A percentile compares a stretch with the other conserved stretches of the same genome.
phyloP scores from a whole-genome alignment of 1,140 invertebrate genomes.

The Sitobion miscanthi region DNA sequence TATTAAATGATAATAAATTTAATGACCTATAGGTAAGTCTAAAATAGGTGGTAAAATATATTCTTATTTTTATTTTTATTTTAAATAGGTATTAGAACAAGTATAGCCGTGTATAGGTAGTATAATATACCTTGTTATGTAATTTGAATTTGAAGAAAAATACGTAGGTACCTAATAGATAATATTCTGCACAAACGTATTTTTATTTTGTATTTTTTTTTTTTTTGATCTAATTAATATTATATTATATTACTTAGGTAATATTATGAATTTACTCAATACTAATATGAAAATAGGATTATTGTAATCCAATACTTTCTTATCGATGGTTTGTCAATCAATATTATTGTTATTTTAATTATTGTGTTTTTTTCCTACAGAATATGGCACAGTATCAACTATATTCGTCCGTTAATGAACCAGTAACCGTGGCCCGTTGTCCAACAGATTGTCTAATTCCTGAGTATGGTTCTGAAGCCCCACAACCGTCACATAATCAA shows the following conservation, averaged over 20 bases:
- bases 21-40: background rate
- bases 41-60: background rate
- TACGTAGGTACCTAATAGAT: background rate
- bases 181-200: background rate
- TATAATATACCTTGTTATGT: background rate
- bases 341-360: background rate
- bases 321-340: background rate
- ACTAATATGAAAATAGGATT: no score
- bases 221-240: background rate
- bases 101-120: background rate
- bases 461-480: background rate
- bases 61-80: background rate
- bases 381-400: constrained; percentile 21
- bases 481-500: background rate
- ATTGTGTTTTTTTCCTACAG: background rate
- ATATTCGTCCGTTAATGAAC: background rate
- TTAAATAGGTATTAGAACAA: background rate
- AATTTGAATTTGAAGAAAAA: background rate
- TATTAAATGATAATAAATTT: background rate
- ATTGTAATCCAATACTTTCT: background rate
- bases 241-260: background rate
- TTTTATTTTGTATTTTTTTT: background rate
- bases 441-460: background rate
- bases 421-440: background rate
- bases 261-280: background rate